Base-by-base conservation (phyloP, 2,888 invertebrate genomes). In the Pseudoips prasinana region DNA sequence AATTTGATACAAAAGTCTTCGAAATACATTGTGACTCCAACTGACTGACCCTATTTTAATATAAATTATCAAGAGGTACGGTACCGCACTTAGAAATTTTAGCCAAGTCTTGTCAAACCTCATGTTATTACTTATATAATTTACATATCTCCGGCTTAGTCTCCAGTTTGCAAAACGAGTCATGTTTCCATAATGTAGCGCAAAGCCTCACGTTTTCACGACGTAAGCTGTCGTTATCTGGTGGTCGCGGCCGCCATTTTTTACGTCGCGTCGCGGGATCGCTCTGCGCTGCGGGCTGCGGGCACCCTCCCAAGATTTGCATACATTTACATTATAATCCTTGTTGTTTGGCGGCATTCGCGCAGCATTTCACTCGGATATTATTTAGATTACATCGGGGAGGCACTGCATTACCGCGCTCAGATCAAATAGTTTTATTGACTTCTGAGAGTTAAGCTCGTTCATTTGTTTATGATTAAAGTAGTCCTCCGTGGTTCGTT, bases 311-410 rank as follows among this genome's bases (percentile, higher is more conserved):
- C 38, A 41, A 27, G 54, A 77, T 83, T 82, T 69, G 74, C 84
- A 85, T 84, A 80, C 58, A 80, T 83, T 85, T 78, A 79, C 83
- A 81, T 82, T 63, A 73, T 80, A 79, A 79, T 80, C 77, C 70
- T 49, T 59, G 70, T 65, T 67, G 71, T 68, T 70, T 56, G 65
- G 67, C 46, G 54, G 61, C 45, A 55, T 52, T 52, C 48, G 46
- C 42, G 46, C 42, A 39, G 46, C 56, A 56, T 55, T 52, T 50
- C 51, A 53, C 52, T 56, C 55, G 51, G 54, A 58, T 64, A 63
- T 58, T 64, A 56, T 61, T 64, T 57, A 62, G 63, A 65, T 54
- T 46, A 53, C 58, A 41, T 11, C 26, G 25, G 27, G 38, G 39
- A 27, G 34, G 33, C 17, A 28, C 29, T 32, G 44, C 58, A 48